Base-by-base conservation (phyloP, 2,888 invertebrate species). In the Hedychridium roseum region DNA sequence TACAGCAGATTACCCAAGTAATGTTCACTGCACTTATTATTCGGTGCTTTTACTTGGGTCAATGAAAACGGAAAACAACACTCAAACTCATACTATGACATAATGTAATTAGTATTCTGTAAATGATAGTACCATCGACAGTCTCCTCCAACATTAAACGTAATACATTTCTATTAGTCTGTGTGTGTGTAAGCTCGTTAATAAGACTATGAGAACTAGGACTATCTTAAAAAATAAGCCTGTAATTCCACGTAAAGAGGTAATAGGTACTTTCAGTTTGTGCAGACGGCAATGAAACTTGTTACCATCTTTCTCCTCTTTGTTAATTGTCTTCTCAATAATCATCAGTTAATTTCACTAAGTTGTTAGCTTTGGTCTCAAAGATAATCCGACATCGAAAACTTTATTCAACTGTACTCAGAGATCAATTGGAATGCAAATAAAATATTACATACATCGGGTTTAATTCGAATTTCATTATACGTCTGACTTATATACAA, bases 371-470 rank as follows among this genome's bases (percentile, higher is more conserved):
- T 31, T 23, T 18, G 18, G 11, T 40, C 17, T 14, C 40, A 26
- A 23, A 38, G 37, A 36, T 43, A 36, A 26, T 38, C 32, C 37
- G 31, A 45, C 40, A 31, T 40, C 23, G 31, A 32, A 44, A 44
- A 40, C 44, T 34, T 35, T 42, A 6, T 5, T 51, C 50, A 44
- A 51, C 58, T 60, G 40, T 60, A 54, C 50, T 45, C 27, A 50
- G 59, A 64, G 59, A 60, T 60, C 64, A 45, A 61, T 57, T 59
- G 64, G 64, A 64, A 64, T 64, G 61, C 57, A 64, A 64, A 36
- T 59, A 42, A 59, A 64, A 64, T 44, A 47, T 60, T 45, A 48
- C 54, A 59, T 30, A 37, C 49, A 42, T 52, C 27, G 12, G 34
- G 36, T 46, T 52, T 54, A 45, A 39, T 50, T 54, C 54, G 50